These are phyloP conservation scores for Hetaerina titia DNA, from an alignment of 2,888 invertebrate species.

Conservation along the genomic window DNA sequence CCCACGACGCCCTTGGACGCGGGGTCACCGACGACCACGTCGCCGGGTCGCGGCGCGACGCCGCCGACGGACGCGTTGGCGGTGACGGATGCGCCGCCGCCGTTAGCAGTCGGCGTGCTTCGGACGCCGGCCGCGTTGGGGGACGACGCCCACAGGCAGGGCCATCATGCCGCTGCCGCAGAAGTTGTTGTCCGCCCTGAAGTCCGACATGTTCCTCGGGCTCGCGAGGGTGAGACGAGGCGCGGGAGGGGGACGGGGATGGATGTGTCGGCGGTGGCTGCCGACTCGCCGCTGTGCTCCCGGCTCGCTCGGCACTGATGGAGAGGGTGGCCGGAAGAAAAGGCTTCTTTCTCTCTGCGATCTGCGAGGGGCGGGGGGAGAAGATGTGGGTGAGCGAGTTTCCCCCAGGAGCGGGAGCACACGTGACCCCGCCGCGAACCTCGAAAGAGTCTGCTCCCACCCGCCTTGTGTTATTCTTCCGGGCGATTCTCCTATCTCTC, in stretches of 20 bases:
- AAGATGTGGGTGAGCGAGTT: neutral
- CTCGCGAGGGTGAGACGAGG: neutral
- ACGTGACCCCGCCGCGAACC: neutral
- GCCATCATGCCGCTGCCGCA: slow-evolving; percentile 42
- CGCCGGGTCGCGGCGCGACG: neutral
- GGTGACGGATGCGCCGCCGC: neutral
- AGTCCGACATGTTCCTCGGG: slow-evolving; percentile 30
- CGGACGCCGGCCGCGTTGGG: slow-evolving; percentile 44
- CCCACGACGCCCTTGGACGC: neutral
- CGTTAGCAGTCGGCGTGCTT: slow-evolving; percentile 10
- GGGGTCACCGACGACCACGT: neutral
- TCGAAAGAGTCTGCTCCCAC: neutral
- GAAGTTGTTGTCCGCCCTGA: slow-evolving; percentile 40
- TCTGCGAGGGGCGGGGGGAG: neutral
- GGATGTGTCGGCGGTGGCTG: neutral
- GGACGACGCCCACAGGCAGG: slow-evolving; percentile 43
- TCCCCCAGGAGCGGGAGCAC: neutral
- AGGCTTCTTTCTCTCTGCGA: neutral
- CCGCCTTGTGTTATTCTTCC: neutral
- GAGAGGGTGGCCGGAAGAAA: neutral
- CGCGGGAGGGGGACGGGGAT: neutral
- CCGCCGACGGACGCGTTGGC: neutral
- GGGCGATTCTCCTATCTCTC: neutral
- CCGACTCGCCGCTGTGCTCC: neutral
- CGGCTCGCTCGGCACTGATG: neutral